These are phyloP conservation scores for Pseudorhiza aurosa DNA, from an alignment of 30 jellyfish, hydroid and myxozoan species.

Conservation along the genomic window DNA sequence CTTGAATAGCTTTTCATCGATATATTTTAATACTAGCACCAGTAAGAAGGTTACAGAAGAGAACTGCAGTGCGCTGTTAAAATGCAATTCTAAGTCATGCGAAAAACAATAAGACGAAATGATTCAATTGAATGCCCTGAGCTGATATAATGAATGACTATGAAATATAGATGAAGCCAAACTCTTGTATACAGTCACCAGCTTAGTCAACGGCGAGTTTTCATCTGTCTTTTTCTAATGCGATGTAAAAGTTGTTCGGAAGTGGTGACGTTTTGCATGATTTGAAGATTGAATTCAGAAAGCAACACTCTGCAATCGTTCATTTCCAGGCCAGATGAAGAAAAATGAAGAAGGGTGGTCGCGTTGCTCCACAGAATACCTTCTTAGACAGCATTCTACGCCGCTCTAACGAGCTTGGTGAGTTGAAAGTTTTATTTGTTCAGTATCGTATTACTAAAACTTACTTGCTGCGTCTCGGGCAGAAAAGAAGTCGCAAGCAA, in stretches of 20 bases:
- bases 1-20: neutral
- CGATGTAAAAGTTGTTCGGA: neutral
- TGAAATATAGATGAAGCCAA: constrained; percentile 42
- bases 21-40: neutral
- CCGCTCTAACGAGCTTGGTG: constrained; percentile 77
- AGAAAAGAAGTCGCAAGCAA: no score
- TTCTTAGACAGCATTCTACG: constrained; percentile 69
- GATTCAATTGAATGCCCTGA: constrained; percentile 25
- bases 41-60: neutral
- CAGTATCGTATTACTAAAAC: no score
- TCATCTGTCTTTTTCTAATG: neutral
- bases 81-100: neutral
- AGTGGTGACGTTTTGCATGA: neutral
- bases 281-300: neutral
- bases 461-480: no score
- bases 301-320: neutral
- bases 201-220: constrained; percentile 3
- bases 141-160: constrained; percentile 29
- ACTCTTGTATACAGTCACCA: constrained; percentile 38
- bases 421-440: neutral
- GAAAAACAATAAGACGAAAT: constrained; percentile 25
- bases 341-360: constrained; percentile 46
- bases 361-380: constrained; percentile 72
- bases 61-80: neutral
- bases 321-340: neutral